phyloP scores from a whole-genome alignment of 30 jellyfish, hydroid and myxozoan genomes.

The Cassiopea andromeda region DNA sequence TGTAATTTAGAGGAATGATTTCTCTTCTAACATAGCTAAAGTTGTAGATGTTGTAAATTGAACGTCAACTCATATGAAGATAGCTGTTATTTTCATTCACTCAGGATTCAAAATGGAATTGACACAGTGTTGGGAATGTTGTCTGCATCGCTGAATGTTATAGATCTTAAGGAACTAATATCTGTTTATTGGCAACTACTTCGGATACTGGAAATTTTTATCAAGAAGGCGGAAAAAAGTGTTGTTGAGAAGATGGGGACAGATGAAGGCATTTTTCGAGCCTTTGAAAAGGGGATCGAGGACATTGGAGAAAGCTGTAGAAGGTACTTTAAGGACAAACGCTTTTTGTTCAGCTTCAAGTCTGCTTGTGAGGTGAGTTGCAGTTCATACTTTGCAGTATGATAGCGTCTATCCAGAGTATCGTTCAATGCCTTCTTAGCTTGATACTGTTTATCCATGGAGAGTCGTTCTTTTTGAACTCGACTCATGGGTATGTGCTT shows the following conservation, averaged over 20 bases:
- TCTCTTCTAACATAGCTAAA: too few species aligned
- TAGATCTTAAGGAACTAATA: background rate
- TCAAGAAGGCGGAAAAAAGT: background rate
- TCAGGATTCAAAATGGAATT: background rate
- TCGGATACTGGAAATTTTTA: background rate
- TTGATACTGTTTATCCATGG: too few species aligned
- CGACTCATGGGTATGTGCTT: too few species aligned
- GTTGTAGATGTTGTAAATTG: too few species aligned
- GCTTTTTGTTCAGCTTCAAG: background rate
- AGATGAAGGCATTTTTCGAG: background rate
- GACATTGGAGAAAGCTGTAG: background rate
- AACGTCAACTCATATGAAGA: background rate
- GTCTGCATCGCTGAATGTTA: background rate
- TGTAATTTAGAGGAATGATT: too few species aligned
- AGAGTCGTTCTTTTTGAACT: too few species aligned
- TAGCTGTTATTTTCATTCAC: background rate
- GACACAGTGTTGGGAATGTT: background rate
- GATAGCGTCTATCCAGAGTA: too few species aligned
- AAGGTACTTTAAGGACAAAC: background rate
- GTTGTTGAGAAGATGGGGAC: background rate
- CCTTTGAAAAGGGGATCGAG: background rate
- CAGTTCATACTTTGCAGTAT: too few species aligned
- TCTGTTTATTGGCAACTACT: background rate
- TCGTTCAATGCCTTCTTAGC: too few species aligned
- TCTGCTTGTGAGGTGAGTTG: background rate